Percentiles rank a stretch among this genome's conserved stretches.
Evolutionary conservation across 2,888 invertebrate genomes (phyloP).

Genomic region (Esperia sulphurella): DNA sequence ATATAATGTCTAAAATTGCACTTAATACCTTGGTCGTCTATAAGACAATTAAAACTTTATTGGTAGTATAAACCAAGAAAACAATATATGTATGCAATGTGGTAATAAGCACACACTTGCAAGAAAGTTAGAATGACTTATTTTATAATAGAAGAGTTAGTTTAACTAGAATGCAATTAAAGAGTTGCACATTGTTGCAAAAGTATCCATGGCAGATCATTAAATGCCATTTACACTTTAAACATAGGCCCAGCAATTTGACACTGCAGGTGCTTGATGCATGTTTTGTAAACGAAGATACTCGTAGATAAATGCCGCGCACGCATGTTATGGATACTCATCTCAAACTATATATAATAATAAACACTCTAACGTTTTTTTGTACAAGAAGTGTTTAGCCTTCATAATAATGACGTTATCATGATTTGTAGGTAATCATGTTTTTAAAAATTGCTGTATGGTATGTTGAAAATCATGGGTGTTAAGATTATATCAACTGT

Average conservation of each 20-base stretch:
- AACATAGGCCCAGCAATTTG: constrained; percentile 41
- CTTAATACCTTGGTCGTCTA: too few species aligned
- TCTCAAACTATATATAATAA: not conserved
- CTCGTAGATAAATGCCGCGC: constrained; percentile 59
- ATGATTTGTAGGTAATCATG: constrained; percentile 14
- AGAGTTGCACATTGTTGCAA: constrained; percentile 4
- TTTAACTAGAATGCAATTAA: constrained; percentile 5
- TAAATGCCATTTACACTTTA: constrained; percentile 33
- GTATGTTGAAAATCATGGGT: not conserved
- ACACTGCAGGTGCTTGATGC: constrained; percentile 33
- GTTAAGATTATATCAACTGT: not conserved
- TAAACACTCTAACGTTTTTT: not conserved
- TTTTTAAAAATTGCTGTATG: constrained; percentile 1
- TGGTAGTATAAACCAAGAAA: too few species aligned
- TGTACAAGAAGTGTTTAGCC: not conserved
- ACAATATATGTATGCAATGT: too few species aligned
- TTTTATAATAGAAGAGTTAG: not conserved
- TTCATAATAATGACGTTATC: not conserved
- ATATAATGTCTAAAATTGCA: too few species aligned
- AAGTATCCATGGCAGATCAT: constrained; percentile 2
- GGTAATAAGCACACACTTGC: not conserved
- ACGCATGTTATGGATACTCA: constrained; percentile 37
- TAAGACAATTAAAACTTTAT: too few species aligned
- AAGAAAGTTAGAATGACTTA: not conserved
- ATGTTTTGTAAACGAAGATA: constrained; percentile 63